Evolutionary conservation across 2,888 invertebrate species (phyloP), one percentile per base, ranked within the genome.

Genomic region (Nomada goodeniana): DNA sequence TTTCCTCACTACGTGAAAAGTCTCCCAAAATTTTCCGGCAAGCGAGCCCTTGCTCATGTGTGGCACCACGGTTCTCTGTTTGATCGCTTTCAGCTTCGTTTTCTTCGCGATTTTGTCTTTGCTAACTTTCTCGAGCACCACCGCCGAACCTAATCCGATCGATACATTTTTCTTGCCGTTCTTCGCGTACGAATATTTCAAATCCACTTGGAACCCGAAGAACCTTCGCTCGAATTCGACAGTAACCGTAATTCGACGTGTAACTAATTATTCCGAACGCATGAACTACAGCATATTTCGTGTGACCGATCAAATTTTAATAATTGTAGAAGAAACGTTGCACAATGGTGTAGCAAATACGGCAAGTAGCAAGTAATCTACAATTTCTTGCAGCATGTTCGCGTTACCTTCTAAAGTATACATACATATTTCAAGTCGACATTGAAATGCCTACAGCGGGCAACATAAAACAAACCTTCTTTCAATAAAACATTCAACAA

Each of bases 11-110:
- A 90, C 90, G 29, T 89, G 87, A 15, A 92, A 84, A 15, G 91
- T 91, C 50, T 91, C 91, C 92, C 92, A 92, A 64, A 92, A 91
- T 79, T 90, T 91, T 18, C 90, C 88, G 44, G 91, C 92, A 2
- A 92, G 90, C 29, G 91, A 86, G 53, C 82, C 86, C 64, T 87
- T 86, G n/a, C 86, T 72, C 50, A 29, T 42, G 64, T 77, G 80
- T 10, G 77, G 60, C 53, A 69, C 67, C 55, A 7, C 74, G 9
- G 64, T 69, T 71, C 88, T 85, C 73, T 86, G 74, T 72, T 90
- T 89, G 55, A 82, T 55, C 36, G 79, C 68, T 60, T 90, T 90
- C 63, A 86, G 50, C 64, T 90, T 91, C 15, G 86, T 44, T 69
- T 91, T 91, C 86, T 91, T 91, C 60, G 87, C 88, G 36, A 91